Evolutionary conservation across 35 echinoderm and acorn worm genomes (phyloP).

Genomic region (Strongylocentrotus purpuratus): DNA sequence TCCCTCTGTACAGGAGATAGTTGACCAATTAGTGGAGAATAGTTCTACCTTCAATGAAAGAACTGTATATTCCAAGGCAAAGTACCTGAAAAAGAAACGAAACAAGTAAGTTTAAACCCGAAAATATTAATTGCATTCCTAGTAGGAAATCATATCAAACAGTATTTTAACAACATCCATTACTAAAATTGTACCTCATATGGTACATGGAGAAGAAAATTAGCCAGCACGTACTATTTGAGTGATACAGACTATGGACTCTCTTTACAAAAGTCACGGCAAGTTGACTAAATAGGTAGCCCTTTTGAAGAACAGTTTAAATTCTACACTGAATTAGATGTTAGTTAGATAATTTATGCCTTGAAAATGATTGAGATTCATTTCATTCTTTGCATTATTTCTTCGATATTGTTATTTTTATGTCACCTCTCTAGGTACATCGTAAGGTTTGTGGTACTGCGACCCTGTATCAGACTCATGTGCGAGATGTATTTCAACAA

Average conservation of each 20-base stretch:
- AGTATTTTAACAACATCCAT: not conserved
- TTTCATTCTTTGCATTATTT: no score
- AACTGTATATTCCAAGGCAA: conserved; percentile 82
- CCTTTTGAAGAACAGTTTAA: no score
- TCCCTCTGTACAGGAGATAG: conserved; percentile 63
- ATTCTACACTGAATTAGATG: no score
- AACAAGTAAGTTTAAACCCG: conserved; percentile 66
- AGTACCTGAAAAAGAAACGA: conserved; percentile 88
- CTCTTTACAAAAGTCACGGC: no score
- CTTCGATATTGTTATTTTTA: not conserved
- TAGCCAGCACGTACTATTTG: no score
- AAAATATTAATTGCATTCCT: not conserved
- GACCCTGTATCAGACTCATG: conserved; percentile 77
- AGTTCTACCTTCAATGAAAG: conserved; percentile 84
- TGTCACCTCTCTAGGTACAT: conserved; percentile 75
- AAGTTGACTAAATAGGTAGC: no score
- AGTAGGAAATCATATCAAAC: not conserved
- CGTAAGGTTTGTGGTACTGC: conserved; percentile 71
- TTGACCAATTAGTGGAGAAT: conserved; percentile 87
- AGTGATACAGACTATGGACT: no score
- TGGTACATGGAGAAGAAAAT: not conserved
- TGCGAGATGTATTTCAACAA: conserved; percentile 76
- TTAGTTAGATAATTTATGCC: no score
- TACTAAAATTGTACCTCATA: not conserved
- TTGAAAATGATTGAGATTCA: no score